A percentile compares a stretch with the other conserved stretches of the same genome.
Evolutionary conservation across 1,140 invertebrate genomes (phyloP).

Genomic region (Leptopilina clavipes): DNA sequence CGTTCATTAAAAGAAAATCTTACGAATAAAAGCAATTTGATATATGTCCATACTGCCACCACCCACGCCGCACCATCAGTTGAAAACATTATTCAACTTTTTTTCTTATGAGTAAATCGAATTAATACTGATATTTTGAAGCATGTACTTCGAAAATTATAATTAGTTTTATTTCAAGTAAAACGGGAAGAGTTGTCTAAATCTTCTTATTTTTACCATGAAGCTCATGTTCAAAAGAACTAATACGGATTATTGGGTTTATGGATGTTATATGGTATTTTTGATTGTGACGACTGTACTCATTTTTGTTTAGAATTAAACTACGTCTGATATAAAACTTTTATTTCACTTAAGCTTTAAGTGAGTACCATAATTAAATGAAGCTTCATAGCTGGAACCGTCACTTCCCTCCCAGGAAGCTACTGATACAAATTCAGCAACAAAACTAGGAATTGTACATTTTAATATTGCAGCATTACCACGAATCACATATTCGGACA

Average conservation of each 20-base stretch:
- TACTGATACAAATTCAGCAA: conserved; percentile 92
- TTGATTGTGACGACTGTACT: neutral
- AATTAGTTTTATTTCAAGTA: no score
- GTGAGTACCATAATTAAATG: conserved; percentile 76
- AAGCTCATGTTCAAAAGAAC: no score
- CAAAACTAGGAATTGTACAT: conserved; percentile 94
- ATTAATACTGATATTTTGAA: no score
- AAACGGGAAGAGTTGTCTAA: no score
- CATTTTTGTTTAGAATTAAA: neutral
- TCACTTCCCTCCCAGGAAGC: conserved; percentile 91
- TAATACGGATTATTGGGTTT: no score
- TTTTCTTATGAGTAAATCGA: no score
- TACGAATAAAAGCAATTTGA: neutral
- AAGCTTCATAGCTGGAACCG: conserved; percentile 79
- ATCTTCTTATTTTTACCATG: no score
- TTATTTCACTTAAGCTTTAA: neutral
- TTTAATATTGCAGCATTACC: conserved; percentile 94
- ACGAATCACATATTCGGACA: conserved; percentile 94
- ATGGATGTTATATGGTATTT: no score
- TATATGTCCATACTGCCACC: neutral
- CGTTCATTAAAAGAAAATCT: neutral
- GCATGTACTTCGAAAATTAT: no score
- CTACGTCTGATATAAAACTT: neutral
- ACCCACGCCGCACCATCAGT: neutral
- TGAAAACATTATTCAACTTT: neutral